phyloP scores from a whole-genome alignment of 2,797 vertebrate genomes.

The Apodemus agrarius region DNA sequence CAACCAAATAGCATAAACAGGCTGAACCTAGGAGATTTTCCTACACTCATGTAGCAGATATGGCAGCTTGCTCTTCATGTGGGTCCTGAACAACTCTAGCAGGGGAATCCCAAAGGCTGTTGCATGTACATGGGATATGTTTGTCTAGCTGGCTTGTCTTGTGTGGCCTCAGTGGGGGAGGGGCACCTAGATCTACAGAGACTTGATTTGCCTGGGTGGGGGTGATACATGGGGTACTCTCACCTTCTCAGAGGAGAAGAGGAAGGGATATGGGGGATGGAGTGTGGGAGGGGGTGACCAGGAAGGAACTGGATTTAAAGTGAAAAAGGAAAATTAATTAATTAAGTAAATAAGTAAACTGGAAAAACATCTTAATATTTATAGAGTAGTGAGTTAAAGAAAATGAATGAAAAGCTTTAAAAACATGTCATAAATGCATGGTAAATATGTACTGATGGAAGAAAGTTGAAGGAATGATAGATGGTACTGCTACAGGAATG shows the following conservation, averaged over 20 bases:
- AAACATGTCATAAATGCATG: background rate
- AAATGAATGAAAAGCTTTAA: background rate
- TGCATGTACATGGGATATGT: background rate
- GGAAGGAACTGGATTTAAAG: background rate
- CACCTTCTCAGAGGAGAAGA: no score
- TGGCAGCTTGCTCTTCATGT: background rate
- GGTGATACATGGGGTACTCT: no score
- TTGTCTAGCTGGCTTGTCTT: background rate
- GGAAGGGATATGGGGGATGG: no score
- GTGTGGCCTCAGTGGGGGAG: background rate
- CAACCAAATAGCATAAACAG: background rate
- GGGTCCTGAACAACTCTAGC: background rate
- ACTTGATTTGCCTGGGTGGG: background rate
- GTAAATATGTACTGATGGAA: background rate
- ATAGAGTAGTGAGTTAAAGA: background rate
- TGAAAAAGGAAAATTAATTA: background rate
- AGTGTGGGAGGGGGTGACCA: background rate
- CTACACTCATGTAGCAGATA: background rate
- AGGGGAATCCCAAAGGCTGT: background rate
- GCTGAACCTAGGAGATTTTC: background rate
- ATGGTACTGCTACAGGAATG: accelerated
- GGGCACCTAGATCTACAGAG: background rate
- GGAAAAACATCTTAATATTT: no score
- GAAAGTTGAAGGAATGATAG: background rate
- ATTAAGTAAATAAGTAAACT: background rate